Evolutionary conservation across 2,888 invertebrate genomes (phyloP), one percentile per base, ranked within the genome.

Genomic region (Brachylomia viminalis): DNA sequence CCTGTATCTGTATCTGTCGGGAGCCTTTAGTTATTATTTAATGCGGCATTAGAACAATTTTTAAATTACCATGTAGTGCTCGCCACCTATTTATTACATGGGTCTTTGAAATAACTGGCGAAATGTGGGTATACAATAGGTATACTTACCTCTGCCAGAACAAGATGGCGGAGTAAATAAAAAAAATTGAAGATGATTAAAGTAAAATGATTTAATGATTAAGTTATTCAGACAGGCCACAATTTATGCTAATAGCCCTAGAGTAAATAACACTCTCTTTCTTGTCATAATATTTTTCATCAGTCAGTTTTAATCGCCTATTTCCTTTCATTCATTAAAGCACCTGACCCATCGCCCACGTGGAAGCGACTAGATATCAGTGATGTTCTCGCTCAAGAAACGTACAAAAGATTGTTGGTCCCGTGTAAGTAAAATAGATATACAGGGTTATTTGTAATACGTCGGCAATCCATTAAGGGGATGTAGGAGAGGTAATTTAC

Each of bases 281-380:
- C 1, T 56, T 52, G 49, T 33, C 15, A 59, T 23, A 52, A 52
- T 42, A 52, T 54, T 59, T 45, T 27, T 66, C 38, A 75, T 62
- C 20, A 6, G 33, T 58, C 62, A 71, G 47, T 56, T 70, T 45
- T 38, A 61, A 52, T 56, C 15, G 13, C 15, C 23, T 8, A 23
- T 61, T 82, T 69, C 59, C 23, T 68, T 58, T 72, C 42, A 20
- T 62, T 61, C 13, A 17, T 13, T n/a, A 52, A 52, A 10, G 10
- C 23, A 52, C 3, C 23, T 52, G 52, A 11, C 52, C 23, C 11
- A 52, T 5, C 52, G 4, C 52, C n/a, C 4, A 52, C n/a, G 5
- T n/a, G 13, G n/a, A 54, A 54, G n/a, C n/a, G n/a, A 52, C 23
- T 49, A 17, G 17, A 49, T 49, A 49, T 52, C 52, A 52, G n/a